Evolutionary conservation across 2,113 vertebrate species (phyloP).

Genomic region (Ailuropoda melanoleuca): DNA sequence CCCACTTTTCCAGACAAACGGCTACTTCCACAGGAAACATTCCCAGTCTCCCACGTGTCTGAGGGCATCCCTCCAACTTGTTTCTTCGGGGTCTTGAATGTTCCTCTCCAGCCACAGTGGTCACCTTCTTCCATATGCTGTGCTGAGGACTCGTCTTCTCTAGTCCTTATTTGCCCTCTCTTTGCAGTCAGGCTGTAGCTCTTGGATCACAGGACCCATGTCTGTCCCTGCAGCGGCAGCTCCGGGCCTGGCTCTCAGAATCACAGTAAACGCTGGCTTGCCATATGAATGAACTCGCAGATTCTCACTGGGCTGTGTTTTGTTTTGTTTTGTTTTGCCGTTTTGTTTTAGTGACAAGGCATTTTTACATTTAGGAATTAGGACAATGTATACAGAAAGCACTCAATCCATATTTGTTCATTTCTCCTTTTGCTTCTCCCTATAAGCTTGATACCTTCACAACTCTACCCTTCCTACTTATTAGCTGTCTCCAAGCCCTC

Average conservation of each 20-base stretch:
- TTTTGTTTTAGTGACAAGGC: neutral
- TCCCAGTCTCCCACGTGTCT: neutral
- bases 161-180: neutral
- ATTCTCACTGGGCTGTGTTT: neutral
- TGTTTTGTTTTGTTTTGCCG: neutral
- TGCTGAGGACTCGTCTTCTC: neutral
- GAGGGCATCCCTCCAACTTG: neutral
- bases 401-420: neutral
- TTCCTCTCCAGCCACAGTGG: neutral
- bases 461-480: neutral
- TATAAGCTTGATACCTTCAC: neutral
- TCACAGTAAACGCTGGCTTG: neutral
- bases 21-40: neutral
- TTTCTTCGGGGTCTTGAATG: neutral
- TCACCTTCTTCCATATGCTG: neutral
- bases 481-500: neutral
- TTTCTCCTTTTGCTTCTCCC: neutral
- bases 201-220: neutral
- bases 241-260: neutral
- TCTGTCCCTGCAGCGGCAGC: neutral
- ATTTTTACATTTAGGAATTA: neutral
- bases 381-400: neutral
- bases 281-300: neutral
- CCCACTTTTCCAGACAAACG: neutral
- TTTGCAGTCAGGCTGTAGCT: neutral